Conservation (phyloP, 1,140 invertebrate species). For the Mizuhopecten yessoensis region DNA sequence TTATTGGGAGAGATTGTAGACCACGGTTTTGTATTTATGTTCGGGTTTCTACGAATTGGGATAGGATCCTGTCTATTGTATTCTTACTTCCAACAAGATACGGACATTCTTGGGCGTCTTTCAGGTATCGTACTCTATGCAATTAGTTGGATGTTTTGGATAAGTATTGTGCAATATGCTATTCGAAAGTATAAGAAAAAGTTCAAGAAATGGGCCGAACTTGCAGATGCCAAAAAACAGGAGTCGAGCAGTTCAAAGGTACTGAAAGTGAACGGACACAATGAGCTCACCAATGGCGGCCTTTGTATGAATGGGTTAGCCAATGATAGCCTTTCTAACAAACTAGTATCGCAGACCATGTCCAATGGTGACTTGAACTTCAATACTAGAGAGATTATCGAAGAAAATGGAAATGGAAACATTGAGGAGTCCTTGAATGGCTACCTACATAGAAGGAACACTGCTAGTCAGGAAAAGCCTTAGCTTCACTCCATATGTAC, state of each 20-base stretch:
- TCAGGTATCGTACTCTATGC: constrained; percentile 76
- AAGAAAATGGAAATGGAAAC: background rate
- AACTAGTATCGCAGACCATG: background rate
- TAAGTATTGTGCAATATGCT: constrained; percentile 78
- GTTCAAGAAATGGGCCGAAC: constrained; percentile 48
- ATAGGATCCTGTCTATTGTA: constrained; percentile 78
- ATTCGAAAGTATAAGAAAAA: constrained; percentile 76
- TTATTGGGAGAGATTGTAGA: constrained; percentile 75
- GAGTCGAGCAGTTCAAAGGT: background rate
- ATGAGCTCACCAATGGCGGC: background rate
- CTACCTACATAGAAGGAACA: background rate
- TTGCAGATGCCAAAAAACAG: background rate
- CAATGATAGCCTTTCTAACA: background rate
- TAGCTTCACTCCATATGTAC: background rate
- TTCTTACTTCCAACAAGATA: constrained; percentile 76
- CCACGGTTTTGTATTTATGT: constrained; percentile 77
- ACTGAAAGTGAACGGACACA: background rate
- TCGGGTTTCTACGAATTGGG: constrained; percentile 78
- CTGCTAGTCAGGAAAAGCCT: background rate
- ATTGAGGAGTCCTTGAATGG: background rate
- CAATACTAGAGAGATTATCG: background rate
- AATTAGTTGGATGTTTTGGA: constrained; percentile 80
- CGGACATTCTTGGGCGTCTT: constrained; percentile 75
- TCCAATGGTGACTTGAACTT: background rate
- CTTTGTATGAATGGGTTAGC: background rate